Conservation (phyloP, 2,888 invertebrate species). For the Drosophila mulleri region DNA sequence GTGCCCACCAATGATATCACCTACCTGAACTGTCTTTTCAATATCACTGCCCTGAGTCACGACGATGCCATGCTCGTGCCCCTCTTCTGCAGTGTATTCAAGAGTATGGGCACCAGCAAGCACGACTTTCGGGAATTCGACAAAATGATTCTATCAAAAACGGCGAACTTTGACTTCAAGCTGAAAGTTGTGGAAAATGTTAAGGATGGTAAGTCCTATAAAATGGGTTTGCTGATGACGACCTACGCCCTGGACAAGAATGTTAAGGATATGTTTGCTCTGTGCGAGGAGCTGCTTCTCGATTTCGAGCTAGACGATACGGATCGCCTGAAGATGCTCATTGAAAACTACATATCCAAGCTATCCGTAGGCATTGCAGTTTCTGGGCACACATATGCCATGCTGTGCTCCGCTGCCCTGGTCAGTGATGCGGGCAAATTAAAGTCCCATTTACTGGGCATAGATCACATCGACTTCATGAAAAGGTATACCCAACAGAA, state of each 20-base stretch:
- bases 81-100: conserved; percentile 91
- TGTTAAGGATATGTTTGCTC: conserved; percentile 90
- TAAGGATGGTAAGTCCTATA: conserved; percentile 88
- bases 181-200: conserved; percentile 91
- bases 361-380: conserved; percentile 91
- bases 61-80: conserved; percentile 92
- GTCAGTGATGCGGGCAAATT: conserved; percentile 90
- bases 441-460: conserved; percentile 90
- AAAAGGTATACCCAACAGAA: conserved; percentile 89
- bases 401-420: conserved; percentile 91
- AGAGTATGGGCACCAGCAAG: conserved; percentile 93
- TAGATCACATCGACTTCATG: conserved; percentile 92
- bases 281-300: conserved; percentile 92
- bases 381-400: conserved; percentile 93
- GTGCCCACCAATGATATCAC: conserved; percentile 96
- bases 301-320: conserved; percentile 89
- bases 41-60: conserved; percentile 88
- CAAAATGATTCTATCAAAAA: conserved; percentile 90
- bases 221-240: conserved; percentile 90
- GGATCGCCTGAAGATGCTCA: conserved; percentile 91
- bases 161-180: conserved; percentile 89
- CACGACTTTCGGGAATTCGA: conserved; percentile 93
- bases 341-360: conserved; percentile 92
- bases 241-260: conserved; percentile 95
- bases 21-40: conserved; percentile 92